Base-by-base conservation (phyloP, 2,888 invertebrate genomes). In the Epinotia demarniana region DNA sequence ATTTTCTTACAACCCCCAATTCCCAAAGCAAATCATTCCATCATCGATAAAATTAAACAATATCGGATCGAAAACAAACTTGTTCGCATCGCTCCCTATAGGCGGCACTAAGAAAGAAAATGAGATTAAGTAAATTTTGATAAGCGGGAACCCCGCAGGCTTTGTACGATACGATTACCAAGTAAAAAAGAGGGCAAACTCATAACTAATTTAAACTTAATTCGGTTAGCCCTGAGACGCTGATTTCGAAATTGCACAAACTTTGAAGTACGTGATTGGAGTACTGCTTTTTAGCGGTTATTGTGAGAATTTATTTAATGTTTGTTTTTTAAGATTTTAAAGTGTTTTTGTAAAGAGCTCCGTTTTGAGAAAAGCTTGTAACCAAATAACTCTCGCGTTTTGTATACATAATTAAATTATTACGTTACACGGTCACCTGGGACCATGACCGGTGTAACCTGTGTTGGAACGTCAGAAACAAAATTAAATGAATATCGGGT, bases 191-290 rank as follows among this genome's bases (percentile, higher is more conserved):
- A 76, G 63, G 66, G 73, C 71, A 74, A 73, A 78, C 76, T 79
- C 80, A 79, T 81, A 80, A 81, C 81, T 80, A 82, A 81, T 81
- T 82, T 81, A 81, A 81, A 81, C 77, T 79, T 80, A 81, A 82
- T 82, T 81, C 79, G 78, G 80, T 81, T 82, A 80, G 76, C 68
- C 73, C 64, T 66, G 66, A 73, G 76, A 79, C 76, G 79, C 78
- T 78, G 80, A 79, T 80, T 81, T 79, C 74, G 77, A 76, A 73
- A 75, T 75, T 57, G 67, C 62, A 46, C 19, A 62, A 75, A 75
- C 33, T 75, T 75, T 66, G 23, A 5, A 58, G 64, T 53, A 71
- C 75, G 75, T 75, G 75, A 75, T 75, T 64, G 53, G 70, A 60
- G 33, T 75, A 33, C 69, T 58, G 60, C 3, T 49, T 73, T 73